Evolutionary conservation across 2,113 vertebrate species (phyloP), one percentile per base, ranked within the genome.

Genomic region (Galeopterus variegatus): DNA sequence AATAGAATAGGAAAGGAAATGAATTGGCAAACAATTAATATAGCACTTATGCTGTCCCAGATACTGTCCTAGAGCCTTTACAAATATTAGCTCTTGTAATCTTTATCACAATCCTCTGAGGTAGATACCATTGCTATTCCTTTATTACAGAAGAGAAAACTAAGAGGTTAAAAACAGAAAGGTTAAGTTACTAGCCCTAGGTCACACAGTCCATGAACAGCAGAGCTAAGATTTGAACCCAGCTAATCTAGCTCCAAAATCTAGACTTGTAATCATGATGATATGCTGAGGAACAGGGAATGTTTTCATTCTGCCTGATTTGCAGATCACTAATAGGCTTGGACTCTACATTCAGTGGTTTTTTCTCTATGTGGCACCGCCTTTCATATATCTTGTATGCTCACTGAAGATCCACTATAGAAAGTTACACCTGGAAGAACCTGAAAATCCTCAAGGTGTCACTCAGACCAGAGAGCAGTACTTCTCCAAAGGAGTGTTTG

Each of bases 391-490:
- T 24, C 9, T 58, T 58, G 21, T 69, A 26, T 70, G 50, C 65
- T 88, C 41, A 24, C 36, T 91, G 70, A 88, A 28, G 87, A 67
- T 84, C 69, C 5, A 62, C 73, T 82, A 73, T 24, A 89, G 56
- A 97, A 97, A 96, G 76, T 81, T 33, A 36, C n/a, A 88, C 52
- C 12, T 12, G 69, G n/a, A 81, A 95, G 36, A 98, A 98, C 52
- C 81, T 81, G 83, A 88, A 95, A 94, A 75, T 64, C 93, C 84
- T 97, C 86, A 87, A 93, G 96, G 95, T 93, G 75, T 97, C 69
- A 56, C 92, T 96, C 96, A 97, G 84, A 95, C 94, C 69, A 82
- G 94, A 97, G 92, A 98, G 98, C 95, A 96, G 95, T 98, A 91
- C 87, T 94, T 98, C 98, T 98, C 94, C 62, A 64, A 97, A 94